Percentiles rank a stretch among this genome's conserved stretches.
Evolutionary conservation across 30 jellyfish, hydroid and myxozoan genomes (phyloP).

Genomic region (Pseudorhiza aurosa): DNA sequence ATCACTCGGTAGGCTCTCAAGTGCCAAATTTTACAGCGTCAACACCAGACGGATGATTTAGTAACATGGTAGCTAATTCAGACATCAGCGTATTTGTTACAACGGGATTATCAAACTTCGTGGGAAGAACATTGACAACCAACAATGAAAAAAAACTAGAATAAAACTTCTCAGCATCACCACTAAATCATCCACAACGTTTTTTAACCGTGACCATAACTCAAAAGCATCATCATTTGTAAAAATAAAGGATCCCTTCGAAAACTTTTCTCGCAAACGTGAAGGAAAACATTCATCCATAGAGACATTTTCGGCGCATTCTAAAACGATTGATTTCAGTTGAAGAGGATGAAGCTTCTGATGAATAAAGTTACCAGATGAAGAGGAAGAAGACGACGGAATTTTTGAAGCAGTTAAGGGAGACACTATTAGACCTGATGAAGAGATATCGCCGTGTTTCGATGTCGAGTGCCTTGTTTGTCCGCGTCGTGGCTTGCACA

Average conservation of each 20-base stretch:
- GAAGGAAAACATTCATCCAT: background rate
- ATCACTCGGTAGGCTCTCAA: background rate
- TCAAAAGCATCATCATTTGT: background rate
- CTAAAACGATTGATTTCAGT: too few relatives aligned
- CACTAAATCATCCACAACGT: background rate
- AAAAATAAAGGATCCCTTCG: too few relatives aligned
- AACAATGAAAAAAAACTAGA: background rate
- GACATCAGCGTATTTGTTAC: too few relatives aligned
- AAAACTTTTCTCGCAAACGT: too few relatives aligned
- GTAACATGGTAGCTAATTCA: background rate
- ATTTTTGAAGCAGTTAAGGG: too few relatives aligned
- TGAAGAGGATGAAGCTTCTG: too few relatives aligned
- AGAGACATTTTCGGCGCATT: background rate
- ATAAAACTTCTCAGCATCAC: background rate
- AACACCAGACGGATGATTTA: background rate
- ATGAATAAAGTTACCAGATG: too few relatives aligned
- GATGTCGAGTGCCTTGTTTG: too few relatives aligned
- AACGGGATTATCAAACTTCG: background rate
- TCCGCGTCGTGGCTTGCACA: too few relatives aligned
- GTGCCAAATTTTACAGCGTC: too few relatives aligned
- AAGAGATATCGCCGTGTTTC: too few relatives aligned
- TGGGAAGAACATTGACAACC: background rate
- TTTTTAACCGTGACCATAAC: background rate
- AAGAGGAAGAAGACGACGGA: background rate
- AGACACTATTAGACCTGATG: too few relatives aligned